Base-by-base conservation (phyloP, 2,113 vertebrate genomes). In the Alectura lathami region DNA sequence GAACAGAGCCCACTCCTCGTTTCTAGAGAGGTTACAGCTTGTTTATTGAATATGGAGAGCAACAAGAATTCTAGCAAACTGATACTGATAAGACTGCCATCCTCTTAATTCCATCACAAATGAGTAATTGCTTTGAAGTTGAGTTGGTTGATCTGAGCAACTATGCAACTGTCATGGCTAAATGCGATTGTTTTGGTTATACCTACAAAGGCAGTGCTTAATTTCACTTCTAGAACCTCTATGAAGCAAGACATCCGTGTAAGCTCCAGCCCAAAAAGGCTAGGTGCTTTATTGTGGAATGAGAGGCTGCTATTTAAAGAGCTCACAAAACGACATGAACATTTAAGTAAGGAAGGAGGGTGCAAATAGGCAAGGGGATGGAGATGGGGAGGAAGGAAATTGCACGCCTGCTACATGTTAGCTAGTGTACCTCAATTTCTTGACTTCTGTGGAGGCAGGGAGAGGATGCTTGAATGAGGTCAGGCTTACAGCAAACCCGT, bases 381-480 rank as follows among this genome's bases (percentile, higher is more conserved):
- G 96, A 95, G 93, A 91, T 97, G 96, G 94, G 96, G 95, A 93
- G 89, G 96, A 96, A 97, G 93, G 91, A 97, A 94, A 96, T 95
- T 91, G 64, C 72, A n/a, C 26, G 63, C 83, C 21, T 50, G 14
- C 79, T 77, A 51, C 14, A 16, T 10, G 70, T 17, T 85, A 11
- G 36, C 16, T n/a, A 36, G 66, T 62, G 13, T 83, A 68, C 68
- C 40, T 77, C 45, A 54, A 3, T 80, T 80, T 80, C 47, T 88
- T 95, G 68, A 22, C n/a, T 94, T 83, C 45, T 77, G 42, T 38
- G 76, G 21, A 50, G 14, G n/a, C 57, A 60, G 64, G 87, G 51
- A 38, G 40, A 88, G 26, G 38, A 54, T 36, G 38, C 50, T 56
- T 78, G 77, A 68, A 75, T 36, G 42, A 88, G 29, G 16, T 83